A percentile compares a stretch with the other conserved stretches of the same genome.
Conservation (phyloP, 2,888 invertebrate genomes). For the Clostera curtula region DNA sequence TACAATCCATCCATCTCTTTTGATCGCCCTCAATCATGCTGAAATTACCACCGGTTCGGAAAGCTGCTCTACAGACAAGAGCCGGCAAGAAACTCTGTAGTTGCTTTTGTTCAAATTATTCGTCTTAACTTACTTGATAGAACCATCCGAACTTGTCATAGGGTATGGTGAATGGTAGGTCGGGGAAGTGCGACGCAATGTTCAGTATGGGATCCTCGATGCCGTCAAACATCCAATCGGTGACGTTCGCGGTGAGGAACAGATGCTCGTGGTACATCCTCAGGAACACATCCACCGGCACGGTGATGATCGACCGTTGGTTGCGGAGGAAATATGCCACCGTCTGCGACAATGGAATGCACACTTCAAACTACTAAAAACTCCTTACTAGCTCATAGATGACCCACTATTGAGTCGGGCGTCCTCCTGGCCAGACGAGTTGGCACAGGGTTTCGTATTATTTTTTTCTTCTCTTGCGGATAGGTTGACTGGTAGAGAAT, state of each 20-base stretch:
- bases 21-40: no score
- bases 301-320: conserved; percentile 36
- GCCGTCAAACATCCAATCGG: conserved; percentile 86
- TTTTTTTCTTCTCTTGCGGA: no score
- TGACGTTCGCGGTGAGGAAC: conserved; percentile 77
- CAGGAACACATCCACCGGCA: conserved; percentile 72
- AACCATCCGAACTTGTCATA: conserved; percentile 91
- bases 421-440: no score
- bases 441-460: no score
- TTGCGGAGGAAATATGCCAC: conserved; percentile 76
- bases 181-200: conserved; percentile 65
- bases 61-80: no score
- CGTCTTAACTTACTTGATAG: conserved; percentile 80
- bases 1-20: no score
- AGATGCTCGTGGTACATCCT: conserved; percentile 65
- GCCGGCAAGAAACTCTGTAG: no score
- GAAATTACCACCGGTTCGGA: no score
- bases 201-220: conserved; percentile 83
- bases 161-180: conserved; percentile 76
- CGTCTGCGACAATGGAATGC: conserved; percentile 67
- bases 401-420: no score
- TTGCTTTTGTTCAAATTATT: no score
- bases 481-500: no score
- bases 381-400: no score
- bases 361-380: not conserved